Percentiles rank a stretch among this genome's conserved stretches.
These are phyloP conservation scores for Atlantisia rogersi DNA, from an alignment of 2,113 vertebrate species.

Conservation along the genomic window DNA sequence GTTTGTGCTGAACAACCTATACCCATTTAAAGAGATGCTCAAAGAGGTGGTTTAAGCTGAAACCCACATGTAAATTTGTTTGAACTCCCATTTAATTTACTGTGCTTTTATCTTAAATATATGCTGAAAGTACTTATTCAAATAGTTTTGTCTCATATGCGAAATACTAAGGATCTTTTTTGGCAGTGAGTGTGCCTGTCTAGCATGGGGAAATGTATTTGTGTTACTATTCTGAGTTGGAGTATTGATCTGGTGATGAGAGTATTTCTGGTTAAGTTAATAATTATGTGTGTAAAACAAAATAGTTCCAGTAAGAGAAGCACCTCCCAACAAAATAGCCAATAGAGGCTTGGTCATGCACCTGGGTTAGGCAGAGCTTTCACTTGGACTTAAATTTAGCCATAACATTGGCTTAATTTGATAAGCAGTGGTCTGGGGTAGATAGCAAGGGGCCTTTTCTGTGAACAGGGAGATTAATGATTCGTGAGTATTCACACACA, in stretches of 20 bases:
- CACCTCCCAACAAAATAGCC: background rate
- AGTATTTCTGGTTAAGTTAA: background rate
- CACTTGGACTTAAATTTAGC: background rate
- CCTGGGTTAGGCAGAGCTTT: background rate
- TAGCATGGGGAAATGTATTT: background rate
- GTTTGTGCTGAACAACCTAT: background rate
- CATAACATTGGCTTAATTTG: background rate
- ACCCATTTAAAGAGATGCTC: background rate
- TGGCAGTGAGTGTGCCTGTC: rapidly evolving
- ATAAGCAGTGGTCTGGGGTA: background rate
- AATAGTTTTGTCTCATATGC: background rate
- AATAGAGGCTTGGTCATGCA: background rate
- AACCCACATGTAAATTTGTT: background rate
- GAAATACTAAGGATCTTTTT: background rate
- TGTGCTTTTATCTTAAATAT: background rate
- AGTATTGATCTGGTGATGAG: background rate
- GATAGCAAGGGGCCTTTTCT: background rate
- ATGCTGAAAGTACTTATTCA: background rate
- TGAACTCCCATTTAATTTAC: background rate
- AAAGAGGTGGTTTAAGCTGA: background rate
- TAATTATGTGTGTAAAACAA: background rate
- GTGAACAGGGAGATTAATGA: background rate
- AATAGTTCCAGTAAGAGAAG: background rate
- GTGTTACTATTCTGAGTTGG: background rate
- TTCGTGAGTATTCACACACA: background rate